Percentiles rank a stretch among this genome's conserved stretches.
These are phyloP conservation scores for Heptranchias perlo DNA, from an alignment of 2,113 vertebrate species.

Conservation along the genomic window DNA sequence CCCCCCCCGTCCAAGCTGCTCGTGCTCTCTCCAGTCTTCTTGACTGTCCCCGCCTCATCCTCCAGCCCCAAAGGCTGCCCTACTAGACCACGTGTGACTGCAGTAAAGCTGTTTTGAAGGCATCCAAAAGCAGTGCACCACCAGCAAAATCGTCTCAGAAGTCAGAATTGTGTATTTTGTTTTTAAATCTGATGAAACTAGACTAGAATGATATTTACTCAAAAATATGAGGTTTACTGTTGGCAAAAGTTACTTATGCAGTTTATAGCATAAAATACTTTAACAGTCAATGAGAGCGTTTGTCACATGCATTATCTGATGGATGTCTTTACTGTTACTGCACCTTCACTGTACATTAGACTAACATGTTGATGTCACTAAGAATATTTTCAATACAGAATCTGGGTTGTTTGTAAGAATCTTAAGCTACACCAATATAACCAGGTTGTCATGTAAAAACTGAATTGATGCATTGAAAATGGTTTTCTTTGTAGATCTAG, in stretches of 20 bases:
- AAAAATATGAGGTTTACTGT: neutral
- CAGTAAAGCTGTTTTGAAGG: too few species aligned
- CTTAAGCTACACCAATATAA: neutral
- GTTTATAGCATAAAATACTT: neutral
- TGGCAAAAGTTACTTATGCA: neutral
- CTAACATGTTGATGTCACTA: neutral
- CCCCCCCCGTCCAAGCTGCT: too few species aligned
- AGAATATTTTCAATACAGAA: neutral
- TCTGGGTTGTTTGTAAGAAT: neutral
- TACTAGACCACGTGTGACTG: too few species aligned
- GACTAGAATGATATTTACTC: neutral
- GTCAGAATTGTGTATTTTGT: neutral
- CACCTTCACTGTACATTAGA: neutral
- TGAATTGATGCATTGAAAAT: neutral
- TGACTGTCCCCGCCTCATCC: too few species aligned
- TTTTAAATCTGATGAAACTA: neutral
- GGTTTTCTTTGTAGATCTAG: neutral
- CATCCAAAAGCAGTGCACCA: too few species aligned
- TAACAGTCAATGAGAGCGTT: neutral
- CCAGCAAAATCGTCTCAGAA: too few species aligned
- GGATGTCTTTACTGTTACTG: neutral
- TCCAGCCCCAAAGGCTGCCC: too few species aligned
- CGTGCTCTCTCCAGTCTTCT: too few species aligned
- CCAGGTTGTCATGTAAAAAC: neutral
- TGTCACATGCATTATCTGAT: neutral